These are phyloP conservation scores for Meta bourneti DNA, from an alignment of 2,888 invertebrate genomes.

Conservation along the genomic window DNA sequence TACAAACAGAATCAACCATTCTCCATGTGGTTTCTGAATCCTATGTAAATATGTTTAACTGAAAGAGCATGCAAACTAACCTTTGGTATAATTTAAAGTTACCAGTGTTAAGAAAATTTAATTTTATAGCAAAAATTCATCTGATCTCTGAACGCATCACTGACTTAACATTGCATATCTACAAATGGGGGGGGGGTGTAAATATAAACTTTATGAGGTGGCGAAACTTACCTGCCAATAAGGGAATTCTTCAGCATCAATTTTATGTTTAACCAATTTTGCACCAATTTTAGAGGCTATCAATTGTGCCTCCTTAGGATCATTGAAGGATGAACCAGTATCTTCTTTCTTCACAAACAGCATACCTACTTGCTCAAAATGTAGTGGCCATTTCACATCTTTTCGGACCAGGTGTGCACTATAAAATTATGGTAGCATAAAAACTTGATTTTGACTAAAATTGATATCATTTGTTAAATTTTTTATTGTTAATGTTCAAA, in stretches of 20 bases:
- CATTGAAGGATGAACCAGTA: not conserved
- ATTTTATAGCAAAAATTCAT: too few relatives aligned
- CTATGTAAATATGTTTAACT: too few relatives aligned
- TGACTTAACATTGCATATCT: too few relatives aligned
- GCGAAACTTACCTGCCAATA: constrained; percentile 48
- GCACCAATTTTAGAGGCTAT: constrained; percentile 32
- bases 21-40: too few relatives aligned
- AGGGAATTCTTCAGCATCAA: constrained; percentile 44
- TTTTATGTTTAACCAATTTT: constrained; percentile 25
- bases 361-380: constrained; percentile 60
- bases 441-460: too few relatives aligned
- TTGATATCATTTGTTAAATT: too few relatives aligned
- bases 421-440: not conserved
- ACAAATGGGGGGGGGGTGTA: not conserved
- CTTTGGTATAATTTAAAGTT: too few relatives aligned
- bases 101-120: too few relatives aligned
- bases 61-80: too few relatives aligned
- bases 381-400: constrained; percentile 42
- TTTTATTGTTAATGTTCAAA: not conserved
- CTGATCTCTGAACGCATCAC: too few relatives aligned
- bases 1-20: too few relatives aligned
- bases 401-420: constrained; percentile 29
- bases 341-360: constrained; percentile 22
- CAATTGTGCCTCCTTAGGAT: constrained; percentile 6
- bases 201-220: not conserved